phyloP scores from a whole-genome alignment of 2,888 invertebrate genomes.

The Agriopis marginaria region DNA sequence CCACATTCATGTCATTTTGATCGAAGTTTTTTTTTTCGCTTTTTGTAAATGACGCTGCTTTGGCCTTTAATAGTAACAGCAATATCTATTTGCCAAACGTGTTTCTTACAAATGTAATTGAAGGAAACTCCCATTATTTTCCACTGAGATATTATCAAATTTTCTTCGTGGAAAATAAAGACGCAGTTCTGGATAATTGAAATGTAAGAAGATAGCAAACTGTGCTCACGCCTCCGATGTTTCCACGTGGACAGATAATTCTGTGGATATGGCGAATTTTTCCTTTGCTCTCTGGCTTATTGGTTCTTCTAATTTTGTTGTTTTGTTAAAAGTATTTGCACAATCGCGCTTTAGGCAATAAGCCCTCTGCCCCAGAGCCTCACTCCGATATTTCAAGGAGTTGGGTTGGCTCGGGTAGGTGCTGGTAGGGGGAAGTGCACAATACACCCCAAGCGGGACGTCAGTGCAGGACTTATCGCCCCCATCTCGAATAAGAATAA shows the following conservation, averaged over 20 bases:
- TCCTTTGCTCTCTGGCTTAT: background rate
- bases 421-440: too few species aligned
- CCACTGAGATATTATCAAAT: slow-evolving; percentile 33
- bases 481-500: too few species aligned
- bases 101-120: slow-evolving; percentile 25
- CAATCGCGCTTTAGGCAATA: too few species aligned
- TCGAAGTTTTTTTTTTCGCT: too few species aligned
- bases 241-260: slow-evolving; percentile 11
- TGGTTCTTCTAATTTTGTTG: background rate
- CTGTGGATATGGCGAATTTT: slow-evolving; percentile 41
- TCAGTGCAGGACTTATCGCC: too few species aligned
- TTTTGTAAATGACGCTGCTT: too few species aligned
- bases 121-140: slow-evolving; percentile 28
- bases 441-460: too few species aligned
- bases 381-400: too few species aligned
- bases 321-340: too few species aligned
- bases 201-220: slow-evolving; percentile 53
- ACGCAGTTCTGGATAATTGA: slow-evolving; percentile 54
- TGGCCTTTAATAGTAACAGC: background rate
- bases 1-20: too few species aligned
- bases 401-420: too few species aligned
- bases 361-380: too few species aligned
- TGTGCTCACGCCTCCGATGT: slow-evolving; percentile 45
- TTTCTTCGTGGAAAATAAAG: slow-evolving; percentile 31
- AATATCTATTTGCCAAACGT: background rate